phyloP scores from a whole-genome alignment of 1,140 invertebrate species.

The Drosophila littoralis region DNA sequence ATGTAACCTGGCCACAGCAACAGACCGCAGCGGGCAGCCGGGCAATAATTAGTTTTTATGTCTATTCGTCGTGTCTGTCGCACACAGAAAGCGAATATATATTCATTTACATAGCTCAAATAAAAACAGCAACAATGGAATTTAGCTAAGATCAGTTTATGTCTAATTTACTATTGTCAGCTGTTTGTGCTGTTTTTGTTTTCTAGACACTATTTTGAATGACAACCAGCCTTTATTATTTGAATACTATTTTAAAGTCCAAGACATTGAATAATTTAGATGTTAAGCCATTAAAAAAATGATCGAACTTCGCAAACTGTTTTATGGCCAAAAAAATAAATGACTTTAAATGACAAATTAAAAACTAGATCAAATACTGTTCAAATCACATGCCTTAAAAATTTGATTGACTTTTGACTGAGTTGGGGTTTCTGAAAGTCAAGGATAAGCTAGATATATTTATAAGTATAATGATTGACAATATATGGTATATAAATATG shows the following conservation, averaged over 20 bases:
- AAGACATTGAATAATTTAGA: slow-evolving; percentile 1
- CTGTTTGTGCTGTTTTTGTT: not conserved
- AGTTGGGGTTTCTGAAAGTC: too few species aligned
- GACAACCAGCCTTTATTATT: not conserved
- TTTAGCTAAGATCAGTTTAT: too few species aligned
- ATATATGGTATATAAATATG: too few species aligned
- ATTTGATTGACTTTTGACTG: too few species aligned
- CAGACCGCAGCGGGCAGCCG: not conserved
- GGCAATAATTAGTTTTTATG: slow-evolving; percentile 31
- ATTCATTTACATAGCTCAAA: too few species aligned
- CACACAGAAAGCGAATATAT: not conserved
- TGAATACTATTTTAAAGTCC: not conserved
- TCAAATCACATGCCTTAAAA: not conserved
- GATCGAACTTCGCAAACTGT: not conserved
- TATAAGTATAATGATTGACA: too few species aligned
- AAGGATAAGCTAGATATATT: too few species aligned
- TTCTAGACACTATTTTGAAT: not conserved
- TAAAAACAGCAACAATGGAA: too few species aligned
- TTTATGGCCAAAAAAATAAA: not conserved
- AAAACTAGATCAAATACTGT: not conserved
- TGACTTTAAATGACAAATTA: slow-evolving; percentile 8
- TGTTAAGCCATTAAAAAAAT: not conserved
- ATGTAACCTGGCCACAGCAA: slow-evolving; percentile 42
- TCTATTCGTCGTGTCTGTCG: not conserved
- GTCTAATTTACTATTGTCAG: too few species aligned